Conservation (phyloP, 1,140 invertebrate genomes). For the Cotesia chilonis region DNA sequence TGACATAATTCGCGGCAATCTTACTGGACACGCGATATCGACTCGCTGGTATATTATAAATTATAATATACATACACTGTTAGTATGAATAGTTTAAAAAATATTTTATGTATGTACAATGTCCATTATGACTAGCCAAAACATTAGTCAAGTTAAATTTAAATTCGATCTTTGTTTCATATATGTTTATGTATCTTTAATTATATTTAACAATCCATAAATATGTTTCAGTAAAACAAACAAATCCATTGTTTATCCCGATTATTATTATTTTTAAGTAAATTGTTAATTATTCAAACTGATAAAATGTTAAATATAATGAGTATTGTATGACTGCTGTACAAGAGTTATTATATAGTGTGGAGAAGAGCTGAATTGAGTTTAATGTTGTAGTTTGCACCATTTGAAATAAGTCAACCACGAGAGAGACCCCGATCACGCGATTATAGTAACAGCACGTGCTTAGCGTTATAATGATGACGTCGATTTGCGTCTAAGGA, state of each 20-base stretch:
- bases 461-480: constrained; percentile 29
- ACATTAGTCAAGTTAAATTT: constrained; percentile 2
- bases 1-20: constrained; percentile 13
- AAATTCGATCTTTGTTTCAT: too few species aligned
- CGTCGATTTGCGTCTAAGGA: constrained; percentile 17
- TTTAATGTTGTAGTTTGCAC: background rate
- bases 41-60: background rate
- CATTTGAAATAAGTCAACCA: constrained; percentile 24
- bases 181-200: too few species aligned
- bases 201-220: too few species aligned
- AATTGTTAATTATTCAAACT: too few species aligned
- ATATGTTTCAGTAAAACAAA: too few species aligned
- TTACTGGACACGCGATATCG: constrained; percentile 19
- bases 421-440: constrained; percentile 27
- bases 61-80: background rate
- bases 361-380: background rate
- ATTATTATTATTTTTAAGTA: too few species aligned
- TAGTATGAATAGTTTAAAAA: background rate
- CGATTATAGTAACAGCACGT: constrained; percentile 26
- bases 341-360: too few species aligned
- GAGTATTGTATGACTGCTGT: too few species aligned
- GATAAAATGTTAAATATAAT: too few species aligned
- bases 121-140: background rate
- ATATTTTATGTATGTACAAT: background rate
- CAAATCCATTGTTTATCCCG: too few species aligned